Evolutionary conservation across 2,113 vertebrate species (phyloP), one percentile per base, ranked within the genome.

Genomic region (Mystacornis crossleyi): DNA sequence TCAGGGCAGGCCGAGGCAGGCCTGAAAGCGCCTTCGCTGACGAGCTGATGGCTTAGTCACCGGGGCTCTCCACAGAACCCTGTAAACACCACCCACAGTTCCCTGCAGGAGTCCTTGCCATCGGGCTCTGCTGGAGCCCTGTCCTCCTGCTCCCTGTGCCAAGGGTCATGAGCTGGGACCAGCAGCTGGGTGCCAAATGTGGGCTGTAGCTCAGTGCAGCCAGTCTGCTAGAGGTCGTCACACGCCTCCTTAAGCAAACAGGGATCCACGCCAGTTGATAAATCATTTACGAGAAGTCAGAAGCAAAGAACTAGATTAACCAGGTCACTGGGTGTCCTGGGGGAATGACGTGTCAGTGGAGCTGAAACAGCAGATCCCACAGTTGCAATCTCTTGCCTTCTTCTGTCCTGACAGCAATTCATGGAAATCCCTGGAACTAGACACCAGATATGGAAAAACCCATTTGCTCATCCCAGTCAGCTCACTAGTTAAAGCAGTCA

Each of bases 241-340:
- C 90, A 96, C 95, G 92, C 97, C 97, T 97, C 97, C 97, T 97
- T 97, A 94, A 97, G 93, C 94, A 97, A 97, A 97, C 96, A 97
- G 96, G 96, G 96, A 97, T 97, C 97, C 96, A 95, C 43, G 97
- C 97, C 97, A 97, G 89, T 89, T 96, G 96, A 97, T 97, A 97
- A 97, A 97, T 97, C 96, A 97, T 97, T 97, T 96, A 97, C 96
- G 8, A 95, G 93, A 96, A 97, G 95, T 95, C 95, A 97, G 97
- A 96, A 94, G 95, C 83, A 95, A 94, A 92, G 96, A 96, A 96
- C 95, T 88, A 97, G 97, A 97, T 97, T 97, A 97, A 97, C 96
- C 97, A 97, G 97, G 97, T 97, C 97, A 97, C 89, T 92, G 93
- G 96, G 96, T 97, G 96, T 97, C 97, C 96, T 94, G 90, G 89